Base-by-base conservation (phyloP, 2,797 vertebrate genomes). In the Cynodonichthys magdalenae region DNA sequence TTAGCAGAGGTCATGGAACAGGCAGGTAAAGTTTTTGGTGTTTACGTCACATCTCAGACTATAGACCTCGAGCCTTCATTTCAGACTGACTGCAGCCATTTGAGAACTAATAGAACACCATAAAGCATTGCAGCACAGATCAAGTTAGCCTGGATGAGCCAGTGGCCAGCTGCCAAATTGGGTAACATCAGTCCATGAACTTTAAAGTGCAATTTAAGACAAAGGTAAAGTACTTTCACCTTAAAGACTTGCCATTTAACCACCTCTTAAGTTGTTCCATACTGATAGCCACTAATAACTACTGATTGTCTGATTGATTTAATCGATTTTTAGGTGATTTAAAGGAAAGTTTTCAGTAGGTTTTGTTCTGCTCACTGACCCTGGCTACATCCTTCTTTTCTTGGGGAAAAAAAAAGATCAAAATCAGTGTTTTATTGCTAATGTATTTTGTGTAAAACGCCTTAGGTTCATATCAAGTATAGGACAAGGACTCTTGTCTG, bases 351-450 rank as follows among this genome's bases (percentile, higher is more conserved):
- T 80, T 63, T 79, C 45, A 14, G 17, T 6, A 8, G n/a, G 54
- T 54, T 86, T 74, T 81, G 51, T 85, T 75, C 67, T 62, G 69
- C 78, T 79, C 45, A 82, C 69, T 70, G 47, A 36, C 42, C 44
- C 53, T 14, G 18, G 52, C 63, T 44, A 34, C 53, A 53, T 80
- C 55, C 36, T 64, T 78, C 81, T 79, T 59, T 4, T 58, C 54
- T 75, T 47, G 12, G 6, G 75, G 60, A 48, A 71, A 51, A 12
- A 20, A 12, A 48, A 39, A 12, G 36, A 39, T 61, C 42, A 53
- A 44, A 61, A 84, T 88, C 79, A 85, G 87, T 83, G 81, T 80
- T 84, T 81, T 78, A 86, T 78, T 79, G 71, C 69, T 36, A 58
- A 29, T 73, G 39, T 67, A 54, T 64, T 75, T 63, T 70, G 76